Evolutionary conservation across 2,888 invertebrate species (phyloP).

Genomic region (Epistrophe eligans): DNA sequence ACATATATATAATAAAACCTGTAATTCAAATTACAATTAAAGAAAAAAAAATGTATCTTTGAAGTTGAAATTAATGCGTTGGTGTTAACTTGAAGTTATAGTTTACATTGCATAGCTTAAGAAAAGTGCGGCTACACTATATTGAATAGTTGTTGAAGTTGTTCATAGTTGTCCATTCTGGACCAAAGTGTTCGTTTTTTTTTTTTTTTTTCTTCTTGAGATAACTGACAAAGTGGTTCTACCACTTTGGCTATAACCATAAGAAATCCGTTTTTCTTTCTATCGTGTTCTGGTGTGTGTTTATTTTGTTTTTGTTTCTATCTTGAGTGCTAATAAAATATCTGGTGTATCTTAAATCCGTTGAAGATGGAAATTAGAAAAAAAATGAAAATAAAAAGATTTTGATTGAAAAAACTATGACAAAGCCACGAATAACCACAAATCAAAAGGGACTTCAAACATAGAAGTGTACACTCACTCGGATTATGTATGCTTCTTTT

Average conservation of each 20-base stretch:
- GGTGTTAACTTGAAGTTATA: slow-evolving; percentile 54
- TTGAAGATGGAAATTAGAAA: slow-evolving; percentile 72
- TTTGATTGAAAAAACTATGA: slow-evolving; percentile 44
- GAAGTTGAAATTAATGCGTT: slow-evolving; percentile 57
- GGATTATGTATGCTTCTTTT: slow-evolving; percentile 65
- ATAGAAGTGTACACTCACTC: slow-evolving; percentile 26
- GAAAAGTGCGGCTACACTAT: slow-evolving; percentile 37
- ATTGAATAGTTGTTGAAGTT: slow-evolving; percentile 43
- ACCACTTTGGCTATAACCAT: slow-evolving; percentile 58
- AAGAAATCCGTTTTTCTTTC: slow-evolving; percentile 54
- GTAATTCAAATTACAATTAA: slow-evolving; percentile 18
- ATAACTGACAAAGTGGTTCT: slow-evolving; percentile 72
- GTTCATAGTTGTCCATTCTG: slow-evolving; percentile 52
- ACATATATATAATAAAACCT: background rate
- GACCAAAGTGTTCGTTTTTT: slow-evolving; percentile 26
- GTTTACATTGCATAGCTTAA: slow-evolving; percentile 2
- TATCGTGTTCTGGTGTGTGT: slow-evolving; percentile 32
- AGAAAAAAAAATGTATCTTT: slow-evolving; percentile 47
- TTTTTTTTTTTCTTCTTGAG: slow-evolving; percentile 36
- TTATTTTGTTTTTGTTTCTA: background rate
- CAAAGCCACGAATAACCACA: slow-evolving; percentile 28
- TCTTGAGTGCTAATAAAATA: slow-evolving; percentile 41
- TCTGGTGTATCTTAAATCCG: slow-evolving; percentile 42
- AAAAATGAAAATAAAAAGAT: slow-evolving; percentile 29
- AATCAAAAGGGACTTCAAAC: background rate